These are phyloP conservation scores for Rhagoletis pomonella DNA, from an alignment of 1,140 invertebrate genomes.

Conservation along the genomic window DNA sequence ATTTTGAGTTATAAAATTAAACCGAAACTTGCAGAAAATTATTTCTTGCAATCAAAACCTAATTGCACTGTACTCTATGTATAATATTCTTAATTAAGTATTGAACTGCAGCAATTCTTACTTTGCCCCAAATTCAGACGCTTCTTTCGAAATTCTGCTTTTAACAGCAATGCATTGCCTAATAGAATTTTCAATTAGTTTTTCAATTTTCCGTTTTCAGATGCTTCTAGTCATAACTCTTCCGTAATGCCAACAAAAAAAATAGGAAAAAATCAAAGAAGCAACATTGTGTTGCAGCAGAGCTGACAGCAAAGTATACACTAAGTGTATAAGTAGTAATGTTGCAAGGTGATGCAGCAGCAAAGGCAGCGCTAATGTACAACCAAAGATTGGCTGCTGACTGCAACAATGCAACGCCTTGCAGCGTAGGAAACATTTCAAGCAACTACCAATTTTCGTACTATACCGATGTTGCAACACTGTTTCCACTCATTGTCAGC, in stretches of 20 bases:
- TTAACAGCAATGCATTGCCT: neutral
- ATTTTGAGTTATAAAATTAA: too few species aligned
- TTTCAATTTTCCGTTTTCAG: conserved; percentile 7
- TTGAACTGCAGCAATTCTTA: neutral
- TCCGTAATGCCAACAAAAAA: neutral
- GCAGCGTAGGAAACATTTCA: neutral
- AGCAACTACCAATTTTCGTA: neutral
- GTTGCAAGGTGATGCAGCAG: neutral
- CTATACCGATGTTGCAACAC: conserved; percentile 27
- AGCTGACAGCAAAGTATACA: too few species aligned
- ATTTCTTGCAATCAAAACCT: too few species aligned
- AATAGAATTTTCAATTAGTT: neutral
- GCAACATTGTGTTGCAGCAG: neutral
- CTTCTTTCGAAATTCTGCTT: neutral
- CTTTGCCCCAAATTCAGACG: neutral
- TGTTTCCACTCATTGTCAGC: neutral
- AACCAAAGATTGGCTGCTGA: neutral
- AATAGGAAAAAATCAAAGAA: neutral
- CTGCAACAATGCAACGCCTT: neutral
- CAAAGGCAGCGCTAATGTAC: neutral
- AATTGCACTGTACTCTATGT: too few species aligned
- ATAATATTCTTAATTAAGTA: too few species aligned
- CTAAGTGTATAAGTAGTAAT: neutral
- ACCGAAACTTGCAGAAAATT: too few species aligned
- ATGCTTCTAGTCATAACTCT: neutral